Evolutionary conservation across 2,888 invertebrate genomes (phyloP), one percentile per base, ranked within the genome.

Genomic region (Zele albiditarsus): DNA sequence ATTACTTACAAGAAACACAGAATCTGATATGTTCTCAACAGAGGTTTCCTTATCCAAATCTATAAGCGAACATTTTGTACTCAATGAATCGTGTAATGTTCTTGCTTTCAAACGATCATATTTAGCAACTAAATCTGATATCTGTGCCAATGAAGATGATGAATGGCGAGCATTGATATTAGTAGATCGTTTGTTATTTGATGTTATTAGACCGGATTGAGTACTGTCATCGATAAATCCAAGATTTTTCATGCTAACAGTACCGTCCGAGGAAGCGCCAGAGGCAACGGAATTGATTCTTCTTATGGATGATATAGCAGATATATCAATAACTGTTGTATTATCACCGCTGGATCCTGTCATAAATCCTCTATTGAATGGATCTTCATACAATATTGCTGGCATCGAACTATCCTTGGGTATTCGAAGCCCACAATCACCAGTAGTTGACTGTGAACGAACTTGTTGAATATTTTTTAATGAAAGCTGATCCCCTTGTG

Each of bases 1-100:
- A 62, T 38, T 71, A 80, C 85, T 86, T 82, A 87, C 87, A 70
- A 72, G 38, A 73, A 84, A 87, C 46, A 86, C 85, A 62, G 86
- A 85, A 78, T 87, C 85, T 4, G 80, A 80, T n/a, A 20, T 53
- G 3, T 81, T 81, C 63, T 77, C 73, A 31, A 53, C 68, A 6
- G 25, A 68, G 6, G 0, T 69, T 62, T 77, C 74, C 46, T 25
- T 62, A 46, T 78, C 76, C 28, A 74, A 49, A 60, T 49, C 67
- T 42, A 28, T 25, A 6, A 38, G 3, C 5, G 62, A 27, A 62
- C n/a, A 25, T 23, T n/a, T n/a, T 16, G 3, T 33, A 6, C 20
- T 68, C 14, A 25, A 16, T 14, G 66, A 27, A 27, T 27, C 31
- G 5, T 2, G 14, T 8, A 14, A 57, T 2, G 49, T 27, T 66